Conservation (phyloP, 2,113 vertebrate genomes). For the Brevimyrus niger region DNA sequence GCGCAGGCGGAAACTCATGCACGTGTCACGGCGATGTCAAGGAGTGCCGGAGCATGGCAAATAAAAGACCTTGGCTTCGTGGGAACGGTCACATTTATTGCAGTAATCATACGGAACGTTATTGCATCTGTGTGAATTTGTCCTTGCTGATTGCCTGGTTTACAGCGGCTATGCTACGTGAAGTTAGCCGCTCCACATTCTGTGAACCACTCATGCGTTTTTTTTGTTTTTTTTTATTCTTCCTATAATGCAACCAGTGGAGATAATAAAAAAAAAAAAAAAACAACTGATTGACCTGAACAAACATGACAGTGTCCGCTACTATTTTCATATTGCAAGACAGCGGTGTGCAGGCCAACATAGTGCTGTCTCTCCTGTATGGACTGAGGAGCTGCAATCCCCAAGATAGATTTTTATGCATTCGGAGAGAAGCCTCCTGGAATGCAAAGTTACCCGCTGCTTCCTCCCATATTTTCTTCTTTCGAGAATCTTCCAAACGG, state of each 20-base stretch:
- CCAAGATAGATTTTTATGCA: slow-evolving; percentile 1
- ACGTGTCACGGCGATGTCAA: neutral
- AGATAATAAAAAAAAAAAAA: neutral
- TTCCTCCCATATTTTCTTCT: neutral
- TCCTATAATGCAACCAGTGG: neutral
- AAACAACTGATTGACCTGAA: neutral
- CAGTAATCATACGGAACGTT: neutral
- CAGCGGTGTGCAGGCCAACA: neutral
- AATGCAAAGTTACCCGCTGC: neutral
- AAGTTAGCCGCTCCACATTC: neutral
- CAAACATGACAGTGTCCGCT: neutral
- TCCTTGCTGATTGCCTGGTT: neutral
- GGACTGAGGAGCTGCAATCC: neutral
- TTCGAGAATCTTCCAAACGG: neutral
- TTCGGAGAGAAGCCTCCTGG: neutral
- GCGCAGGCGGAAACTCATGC: neutral
- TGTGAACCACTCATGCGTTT: neutral
- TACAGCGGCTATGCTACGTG: neutral
- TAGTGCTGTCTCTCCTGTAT: neutral
- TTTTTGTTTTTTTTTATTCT: neutral
- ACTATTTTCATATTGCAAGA: neutral
- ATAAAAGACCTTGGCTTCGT: neutral
- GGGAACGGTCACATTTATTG: neutral
- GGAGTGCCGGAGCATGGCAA: neutral
- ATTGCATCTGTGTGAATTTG: neutral